These are phyloP conservation scores for Athrips mouffetella DNA, from an alignment of 2,888 invertebrate species.

Conservation along the genomic window DNA sequence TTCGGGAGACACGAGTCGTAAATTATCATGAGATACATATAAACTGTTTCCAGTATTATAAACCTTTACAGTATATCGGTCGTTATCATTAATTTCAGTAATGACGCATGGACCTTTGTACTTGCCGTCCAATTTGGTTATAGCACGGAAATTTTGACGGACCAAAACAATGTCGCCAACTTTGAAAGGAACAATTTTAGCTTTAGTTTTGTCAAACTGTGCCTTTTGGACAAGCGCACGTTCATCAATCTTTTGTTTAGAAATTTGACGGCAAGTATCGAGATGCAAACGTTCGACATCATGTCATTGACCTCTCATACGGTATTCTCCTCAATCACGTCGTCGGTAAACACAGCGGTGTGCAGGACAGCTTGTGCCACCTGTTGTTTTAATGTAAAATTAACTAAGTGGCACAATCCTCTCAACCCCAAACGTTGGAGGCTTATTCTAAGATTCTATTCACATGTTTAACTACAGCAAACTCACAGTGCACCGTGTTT, in stretches of 20 bases:
- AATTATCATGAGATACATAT: conserved; percentile 9
- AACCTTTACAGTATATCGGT: conserved; percentile 18
- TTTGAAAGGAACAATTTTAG: conserved; percentile 17
- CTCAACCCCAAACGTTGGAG: too few relatives aligned
- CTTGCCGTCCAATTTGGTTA: conserved; percentile 19
- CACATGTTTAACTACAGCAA: too few relatives aligned
- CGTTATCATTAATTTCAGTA: conserved; percentile 18
- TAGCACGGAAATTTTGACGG: conserved; percentile 13
- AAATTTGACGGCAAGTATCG: conserved; percentile 4
- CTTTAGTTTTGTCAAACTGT: conserved; percentile 20
- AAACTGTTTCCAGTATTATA: neutral
- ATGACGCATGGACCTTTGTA: conserved; percentile 19
- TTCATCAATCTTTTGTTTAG: conserved; percentile 13
- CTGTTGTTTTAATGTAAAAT: too few relatives aligned
- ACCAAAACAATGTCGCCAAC: conserved; percentile 15
- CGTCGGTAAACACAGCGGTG: too few relatives aligned
- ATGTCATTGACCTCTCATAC: too few relatives aligned
- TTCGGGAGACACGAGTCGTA: neutral
- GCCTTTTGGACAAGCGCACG: neutral
- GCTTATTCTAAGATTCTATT: too few relatives aligned
- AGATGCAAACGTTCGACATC: conserved; percentile 17
- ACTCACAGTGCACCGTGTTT: too few relatives aligned
- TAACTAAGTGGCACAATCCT: too few relatives aligned
- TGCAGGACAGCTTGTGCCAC: too few relatives aligned
- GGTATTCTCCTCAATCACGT: too few relatives aligned